These are phyloP conservation scores for Heterochromis multidens DNA, from an alignment of 2,113 vertebrate genomes.

Conservation along the genomic window DNA sequence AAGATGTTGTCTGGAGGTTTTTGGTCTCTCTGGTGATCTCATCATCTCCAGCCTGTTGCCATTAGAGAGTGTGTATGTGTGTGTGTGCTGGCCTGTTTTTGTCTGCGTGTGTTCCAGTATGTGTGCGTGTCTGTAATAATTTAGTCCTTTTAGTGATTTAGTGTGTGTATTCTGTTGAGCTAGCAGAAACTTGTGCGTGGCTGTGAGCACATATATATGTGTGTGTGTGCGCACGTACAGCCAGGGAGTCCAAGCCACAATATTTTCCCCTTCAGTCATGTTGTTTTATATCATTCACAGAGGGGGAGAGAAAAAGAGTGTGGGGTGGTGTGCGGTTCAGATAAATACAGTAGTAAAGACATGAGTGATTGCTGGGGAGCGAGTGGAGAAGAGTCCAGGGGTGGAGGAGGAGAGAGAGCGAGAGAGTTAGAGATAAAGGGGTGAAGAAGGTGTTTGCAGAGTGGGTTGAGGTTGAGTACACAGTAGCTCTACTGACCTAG, in stretches of 20 bases:
- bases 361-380: constrained; percentile 15
- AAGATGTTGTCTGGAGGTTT: constrained; percentile 75
- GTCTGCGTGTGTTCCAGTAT: constrained; percentile 25
- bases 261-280: constrained; percentile 70
- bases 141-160: constrained; percentile 66
- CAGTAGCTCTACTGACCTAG: constrained; percentile 66
- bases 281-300: constrained; percentile 67
- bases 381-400: neutral
- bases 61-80: constrained; percentile 45
- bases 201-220: constrained; percentile 8
- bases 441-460: constrained; percentile 58
- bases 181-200: constrained; percentile 62
- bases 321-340: constrained; percentile 17
- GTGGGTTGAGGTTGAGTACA: constrained; percentile 66
- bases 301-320: constrained; percentile 20
- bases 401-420: neutral
- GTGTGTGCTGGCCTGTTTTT: neutral
- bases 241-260: constrained; percentile 63
- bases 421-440: neutral
- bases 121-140: constrained; percentile 63
- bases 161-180: constrained; percentile 69
- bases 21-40: constrained; percentile 77
- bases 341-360: constrained; percentile 44
- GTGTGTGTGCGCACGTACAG: constrained; percentile 50
- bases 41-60: constrained; percentile 74